Percentiles rank a stretch among this genome's conserved stretches.
Conservation (phyloP, 2,888 invertebrate genomes). For the Drosophila dives region DNA sequence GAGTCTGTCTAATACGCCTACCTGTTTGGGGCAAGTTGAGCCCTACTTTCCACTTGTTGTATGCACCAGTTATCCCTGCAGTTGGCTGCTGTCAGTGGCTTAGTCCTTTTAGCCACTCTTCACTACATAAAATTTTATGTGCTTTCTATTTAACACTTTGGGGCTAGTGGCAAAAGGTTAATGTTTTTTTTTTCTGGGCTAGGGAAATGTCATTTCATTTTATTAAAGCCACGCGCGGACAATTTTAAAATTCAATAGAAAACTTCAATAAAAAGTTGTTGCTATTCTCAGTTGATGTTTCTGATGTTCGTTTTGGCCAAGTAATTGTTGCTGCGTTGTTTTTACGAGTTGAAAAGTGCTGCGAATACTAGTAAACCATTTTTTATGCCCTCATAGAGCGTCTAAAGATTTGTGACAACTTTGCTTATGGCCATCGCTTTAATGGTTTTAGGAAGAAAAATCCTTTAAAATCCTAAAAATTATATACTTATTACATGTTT, state of each 20-base stretch:
- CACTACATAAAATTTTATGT: slow-evolving; percentile 69
- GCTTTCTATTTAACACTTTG: slow-evolving; percentile 72
- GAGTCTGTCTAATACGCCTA: slow-evolving; percentile 31
- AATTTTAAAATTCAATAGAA: slow-evolving; percentile 72
- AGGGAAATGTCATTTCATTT: slow-evolving; percentile 52
- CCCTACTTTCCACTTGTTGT: slow-evolving; percentile 21
- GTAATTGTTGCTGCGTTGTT: slow-evolving; percentile 32
- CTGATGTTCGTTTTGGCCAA: slow-evolving; percentile 15
- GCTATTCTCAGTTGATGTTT: slow-evolving; percentile 31
- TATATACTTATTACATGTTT: neutral
- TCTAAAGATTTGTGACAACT: slow-evolving; percentile 21
- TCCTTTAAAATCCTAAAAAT: neutral
- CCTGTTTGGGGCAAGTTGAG: slow-evolving; percentile 24
- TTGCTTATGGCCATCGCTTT: slow-evolving; percentile 25
- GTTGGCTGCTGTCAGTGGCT: slow-evolving; percentile 9
- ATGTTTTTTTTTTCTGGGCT: slow-evolving; percentile 8
- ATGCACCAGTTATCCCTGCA: slow-evolving; percentile 41
- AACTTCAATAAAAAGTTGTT: slow-evolving; percentile 63
- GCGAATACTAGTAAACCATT: slow-evolving; percentile 61
- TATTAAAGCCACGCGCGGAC: slow-evolving; percentile 44
- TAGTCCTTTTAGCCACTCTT: slow-evolving; percentile 6
- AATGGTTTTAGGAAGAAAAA: slow-evolving; percentile 6
- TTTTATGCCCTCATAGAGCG: slow-evolving; percentile 49
- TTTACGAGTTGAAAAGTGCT: slow-evolving; percentile 56
- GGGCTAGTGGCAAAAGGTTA: neutral